Evolutionary conservation across 2,888 invertebrate species (phyloP), one percentile per base, ranked within the genome.

Genomic region (Sialis fuliginosa): DNA sequence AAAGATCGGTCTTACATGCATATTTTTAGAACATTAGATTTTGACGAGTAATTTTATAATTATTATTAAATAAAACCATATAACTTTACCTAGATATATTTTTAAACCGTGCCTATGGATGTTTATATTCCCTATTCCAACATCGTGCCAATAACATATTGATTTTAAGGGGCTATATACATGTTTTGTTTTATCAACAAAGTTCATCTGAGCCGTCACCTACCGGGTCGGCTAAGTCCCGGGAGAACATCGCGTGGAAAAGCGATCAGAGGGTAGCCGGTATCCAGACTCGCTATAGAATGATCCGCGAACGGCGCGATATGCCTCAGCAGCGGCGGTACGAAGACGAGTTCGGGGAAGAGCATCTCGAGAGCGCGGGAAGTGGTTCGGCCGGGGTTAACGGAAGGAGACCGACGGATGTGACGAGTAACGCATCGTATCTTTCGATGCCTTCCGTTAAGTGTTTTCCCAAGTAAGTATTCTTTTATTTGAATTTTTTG

Each of bases 391-490:
- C 12, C n/a, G 37, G 10, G 6, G 45, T 45, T 5, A 33, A 32
- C n/a, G 39, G 39, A 7, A 32, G 34, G 32, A 46, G 42, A 46
- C 7, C 46, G 33, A 37, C 10, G 5, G 46, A 42, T 35, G 37
- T 34, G 5, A 35, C 10, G 12, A 46, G 4, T 67, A 35, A 88
- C 0, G 83, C 84, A 42, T 87, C 87, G 0, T 87, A 83, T 58
- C 70, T 88, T 5, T 87, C 87, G 0, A 88, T 88, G 87, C 85
- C 85, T 22, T 86, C 87, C 2, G 80, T 87, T 7, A 82, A 79
- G 57, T 79, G 82, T n/a, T 89, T 88, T 57, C 88, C 88, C 1
- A 80, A 79, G 72, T 78, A 59, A 54, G 54, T 43, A 33, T 42
- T 33, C 13, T 13, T 12, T 12, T 5, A 5, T 41, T 12, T 6